Evolutionary conservation across 1,140 invertebrate species (phyloP), one percentile per base, ranked within the genome.

Genomic region (Arctopsyche grandis): DNA sequence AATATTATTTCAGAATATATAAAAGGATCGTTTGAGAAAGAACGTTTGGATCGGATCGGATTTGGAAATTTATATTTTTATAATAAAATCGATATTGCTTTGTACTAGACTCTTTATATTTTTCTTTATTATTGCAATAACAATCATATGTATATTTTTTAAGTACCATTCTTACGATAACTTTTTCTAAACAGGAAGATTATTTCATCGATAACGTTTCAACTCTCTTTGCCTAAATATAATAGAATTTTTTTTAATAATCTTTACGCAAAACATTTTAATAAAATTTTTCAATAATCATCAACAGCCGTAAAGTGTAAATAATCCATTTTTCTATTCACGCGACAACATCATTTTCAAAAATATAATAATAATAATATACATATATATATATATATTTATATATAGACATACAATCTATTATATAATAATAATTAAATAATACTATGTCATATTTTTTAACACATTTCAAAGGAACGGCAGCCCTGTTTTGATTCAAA

Each of bases 1-100:
- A 90, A 81, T 97, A 93, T 85, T 90, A 91, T 79, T 94, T 91
- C 83, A 91, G 93, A 84, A 91, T 96, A 12, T 95, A 95, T 85
- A 90, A 93, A 70, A 58, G 12, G 16, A 52, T 58, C 52, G 38
- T 52, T 56, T 21, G 19, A n/a, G 19, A n/a, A 4, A 3, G 29
- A 38, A 38, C 7, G 7, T 38, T 38, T 38, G 1, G n/a, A 38
- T 38, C 7, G 29, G 29, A 38, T 38, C 3, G 29, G 7, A 38
- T 38, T 38, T 38, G 29, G 29, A 7, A 38, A 38, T 38, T 4
- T 38, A 38, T 38, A n/a, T n/a, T n/a, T 7, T 38, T 38, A 38
- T 38, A 66, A 66, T 66, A 66, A 66, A 66, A 66, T 12, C 9
- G 24, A 66, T 71, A 46, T 71, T 46, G 5, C 21, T 71, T 71